Base-by-base conservation (phyloP, 2,113 vertebrate genomes). In the Choloepus hoffmanni region DNA sequence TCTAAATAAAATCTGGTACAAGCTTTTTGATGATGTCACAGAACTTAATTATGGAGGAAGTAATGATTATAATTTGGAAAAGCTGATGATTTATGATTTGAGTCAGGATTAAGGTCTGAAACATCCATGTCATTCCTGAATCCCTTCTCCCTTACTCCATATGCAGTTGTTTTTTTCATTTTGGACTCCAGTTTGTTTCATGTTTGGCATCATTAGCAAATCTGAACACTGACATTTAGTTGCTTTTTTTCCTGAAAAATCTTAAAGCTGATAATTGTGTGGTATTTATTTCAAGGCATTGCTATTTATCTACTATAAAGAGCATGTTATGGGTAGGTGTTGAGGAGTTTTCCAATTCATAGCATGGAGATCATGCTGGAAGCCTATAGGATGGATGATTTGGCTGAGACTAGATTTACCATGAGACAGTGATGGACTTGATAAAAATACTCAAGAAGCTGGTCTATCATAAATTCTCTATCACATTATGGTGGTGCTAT, bases 151-250 rank as follows among this genome's bases (percentile, higher is more conserved):
- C 48, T 50, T 50, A 50, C 48, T 50, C 55, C 0, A 28, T 4
- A 28, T 26, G 19, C 1, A 26, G 50, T 40, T 68, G 91, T 60
- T 91, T 91, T 58, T 65, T 95, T 50, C 95, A 53, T 83, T 93
- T 95, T 94, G 83, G 79, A 93, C 68, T 89, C 33, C 23, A 26
- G 70, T 60, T 83, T 88, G 72, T 92, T 96, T 95, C 84, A 76
- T 53, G 96, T 95, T 53, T 84, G 63, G 93, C 53, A 76, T 88
- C n/a, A 77, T 84, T 40, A 77, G 68, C 63, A 79, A 85, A 33
- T 50, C 40, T 77, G 63, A 68, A 86, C 40, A 58, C 70, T 92
- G 58, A 89, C 74, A 89, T 43, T 87, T 79, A 36, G 33, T 84
- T 95, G 65, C 1, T 89, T 96, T 96, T 11, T 50, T 96, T 84